These are phyloP conservation scores for Notocelia uddmanniana DNA, from an alignment of 2,888 invertebrate species.

Conservation along the genomic window DNA sequence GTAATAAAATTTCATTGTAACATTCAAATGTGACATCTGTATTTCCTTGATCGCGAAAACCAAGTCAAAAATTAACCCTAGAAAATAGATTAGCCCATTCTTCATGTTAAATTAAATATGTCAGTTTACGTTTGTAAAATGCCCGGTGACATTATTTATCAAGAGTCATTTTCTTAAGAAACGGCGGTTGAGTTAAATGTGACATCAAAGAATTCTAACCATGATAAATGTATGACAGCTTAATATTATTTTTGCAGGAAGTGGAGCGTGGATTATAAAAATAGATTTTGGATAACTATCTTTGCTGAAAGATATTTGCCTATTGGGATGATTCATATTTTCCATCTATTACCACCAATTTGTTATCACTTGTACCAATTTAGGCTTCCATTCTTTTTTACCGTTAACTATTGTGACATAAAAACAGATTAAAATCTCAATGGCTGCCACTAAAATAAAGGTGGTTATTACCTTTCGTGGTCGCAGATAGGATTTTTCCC, in stretches of 20 bases:
- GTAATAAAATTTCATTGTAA: background rate
- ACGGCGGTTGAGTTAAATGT: slow-evolving; percentile 51
- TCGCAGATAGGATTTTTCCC: too few species aligned
- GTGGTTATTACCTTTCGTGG: too few species aligned
- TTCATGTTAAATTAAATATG: slow-evolving; percentile 44
- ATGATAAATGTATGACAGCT: slow-evolving; percentile 62
- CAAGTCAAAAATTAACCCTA: slow-evolving; percentile 7
- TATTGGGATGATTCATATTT: background rate
- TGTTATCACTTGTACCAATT: too few species aligned
- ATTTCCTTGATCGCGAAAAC: background rate
- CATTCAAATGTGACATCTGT: slow-evolving; percentile 8
- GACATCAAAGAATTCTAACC: slow-evolving; percentile 66
- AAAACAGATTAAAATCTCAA: too few species aligned
- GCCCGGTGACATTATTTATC: slow-evolving; percentile 47
- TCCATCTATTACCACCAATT: background rate
- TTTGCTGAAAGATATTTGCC: background rate
- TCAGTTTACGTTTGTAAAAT: slow-evolving; percentile 44
- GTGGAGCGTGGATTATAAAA: slow-evolving; percentile 42
- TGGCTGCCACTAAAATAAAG: too few species aligned
- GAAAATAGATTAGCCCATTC: slow-evolving; percentile 40
- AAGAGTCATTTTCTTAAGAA: slow-evolving; percentile 48
- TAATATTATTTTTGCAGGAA: slow-evolving; percentile 60
- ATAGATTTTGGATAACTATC: slow-evolving; percentile 22
- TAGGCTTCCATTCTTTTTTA: too few species aligned
- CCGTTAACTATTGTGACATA: too few species aligned